Percentiles rank a stretch among this genome's conserved stretches.
Evolutionary conservation across 2,113 vertebrate species (phyloP).

Genomic region (Nothoprocta perdicaria): DNA sequence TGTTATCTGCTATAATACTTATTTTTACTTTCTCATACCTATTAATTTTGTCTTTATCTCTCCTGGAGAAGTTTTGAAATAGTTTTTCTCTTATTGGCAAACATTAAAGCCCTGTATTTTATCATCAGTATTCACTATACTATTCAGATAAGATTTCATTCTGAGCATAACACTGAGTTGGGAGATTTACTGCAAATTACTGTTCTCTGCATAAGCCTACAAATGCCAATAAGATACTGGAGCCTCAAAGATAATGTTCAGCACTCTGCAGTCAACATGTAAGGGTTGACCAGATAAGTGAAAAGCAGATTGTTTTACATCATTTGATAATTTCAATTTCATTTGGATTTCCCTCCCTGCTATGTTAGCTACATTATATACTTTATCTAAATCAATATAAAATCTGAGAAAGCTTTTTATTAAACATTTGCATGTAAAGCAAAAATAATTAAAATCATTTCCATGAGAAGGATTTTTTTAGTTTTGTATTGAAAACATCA

Average conservation of each 20-base stretch:
- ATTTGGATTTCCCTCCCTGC: not conserved
- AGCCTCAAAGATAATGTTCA: not conserved
- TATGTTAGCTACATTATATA: conserved; percentile 13
- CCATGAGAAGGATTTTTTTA: not conserved
- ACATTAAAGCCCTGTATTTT: not conserved
- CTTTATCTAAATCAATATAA: not conserved
- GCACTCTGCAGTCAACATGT: not conserved
- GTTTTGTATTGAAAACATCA: not conserved
- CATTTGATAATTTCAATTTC: conserved; percentile 25
- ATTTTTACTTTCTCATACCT: not conserved
- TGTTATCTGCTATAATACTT: not conserved
- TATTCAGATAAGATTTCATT: conserved; percentile 5
- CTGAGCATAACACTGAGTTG: conserved; percentile 6
- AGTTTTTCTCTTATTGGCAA: not conserved
- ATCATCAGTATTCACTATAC: conserved; percentile 35
- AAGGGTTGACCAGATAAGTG: conserved; percentile 35
- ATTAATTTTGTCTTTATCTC: conserved; percentile 6
- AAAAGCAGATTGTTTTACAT: conserved; percentile 2
- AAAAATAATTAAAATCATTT: conserved; percentile 5
- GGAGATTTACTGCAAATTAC: conserved; percentile 59
- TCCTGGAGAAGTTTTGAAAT: not conserved
- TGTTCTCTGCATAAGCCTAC: conserved; percentile 26
- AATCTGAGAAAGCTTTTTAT: conserved; percentile 1
- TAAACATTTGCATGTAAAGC: not conserved
- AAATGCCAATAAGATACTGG: conserved; percentile 36